Evolutionary conservation across 2,888 invertebrate genomes (phyloP).

Genomic region (Lingula anatina): DNA sequence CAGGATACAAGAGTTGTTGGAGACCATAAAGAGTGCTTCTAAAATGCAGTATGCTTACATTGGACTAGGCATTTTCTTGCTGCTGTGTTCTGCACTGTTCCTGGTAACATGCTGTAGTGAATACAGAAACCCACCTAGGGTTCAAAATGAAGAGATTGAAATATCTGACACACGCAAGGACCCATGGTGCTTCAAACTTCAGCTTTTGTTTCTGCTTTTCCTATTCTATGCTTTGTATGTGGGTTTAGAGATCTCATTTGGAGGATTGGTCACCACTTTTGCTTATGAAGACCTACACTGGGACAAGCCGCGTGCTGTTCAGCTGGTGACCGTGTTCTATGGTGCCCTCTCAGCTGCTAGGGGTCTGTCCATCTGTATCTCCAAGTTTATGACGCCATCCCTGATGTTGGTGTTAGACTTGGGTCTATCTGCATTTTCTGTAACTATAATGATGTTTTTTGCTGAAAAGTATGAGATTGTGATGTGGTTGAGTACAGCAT

Average conservation of each 20-base stretch:
- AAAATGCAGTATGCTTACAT: conserved; percentile 50
- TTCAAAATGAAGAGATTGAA: not conserved
- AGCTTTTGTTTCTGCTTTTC: conserved; percentile 45
- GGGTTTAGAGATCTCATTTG: conserved; percentile 53
- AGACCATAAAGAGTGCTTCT: conserved; percentile 29
- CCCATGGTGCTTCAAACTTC: conserved; percentile 20
- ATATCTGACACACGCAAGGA: not conserved
- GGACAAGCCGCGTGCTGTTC: conserved; percentile 42
- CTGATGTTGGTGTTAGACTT: conserved; percentile 50
- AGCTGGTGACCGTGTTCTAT: conserved; percentile 53
- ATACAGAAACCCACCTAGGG: conserved; percentile 5
- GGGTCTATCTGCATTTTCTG: conserved; percentile 33
- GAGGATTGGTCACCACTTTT: conserved; percentile 52
- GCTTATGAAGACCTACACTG: conserved; percentile 41
- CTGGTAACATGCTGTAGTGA: conserved; percentile 43
- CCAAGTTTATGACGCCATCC: conserved; percentile 46
- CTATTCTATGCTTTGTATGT: conserved; percentile 51
- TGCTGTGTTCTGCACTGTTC: conserved; percentile 45
- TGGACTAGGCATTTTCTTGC: conserved; percentile 44
- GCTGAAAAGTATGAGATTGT: conserved; percentile 26
- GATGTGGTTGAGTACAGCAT: too few relatives aligned
- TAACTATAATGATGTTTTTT: conserved; percentile 43
- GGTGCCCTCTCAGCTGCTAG: conserved; percentile 51
- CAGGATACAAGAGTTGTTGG: too few relatives aligned
- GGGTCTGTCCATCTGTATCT: conserved; percentile 51